Evolutionary conservation across 2,797 vertebrate genomes (phyloP), one percentile per base, ranked within the genome.

Genomic region (Notolabrus celidotus): DNA sequence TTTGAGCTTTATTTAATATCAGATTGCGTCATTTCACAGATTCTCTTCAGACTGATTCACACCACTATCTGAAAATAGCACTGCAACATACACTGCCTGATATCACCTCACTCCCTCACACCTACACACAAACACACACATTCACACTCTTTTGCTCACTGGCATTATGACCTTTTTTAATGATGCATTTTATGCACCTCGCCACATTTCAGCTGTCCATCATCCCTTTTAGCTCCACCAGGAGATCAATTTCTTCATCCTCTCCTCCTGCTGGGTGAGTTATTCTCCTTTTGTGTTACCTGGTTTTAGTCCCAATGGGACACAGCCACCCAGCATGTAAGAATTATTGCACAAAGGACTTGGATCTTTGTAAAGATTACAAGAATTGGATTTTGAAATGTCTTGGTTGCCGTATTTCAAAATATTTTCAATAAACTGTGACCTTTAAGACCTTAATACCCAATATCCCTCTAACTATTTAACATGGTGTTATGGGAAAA

Each of bases 131-230:
- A 4, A 9, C 27, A 52, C 17, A 34, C n/a, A 46, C 43, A 20
- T 19, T 4, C n/a, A 46, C 43, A 20, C 43, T 4, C 22, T 5
- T 11, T 4, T 4, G 5, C 14, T 19, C 29, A 11, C 27, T 43
- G 51, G 36, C 50, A 2, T 34, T 46, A 57, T 23, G 57, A 50
- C 42, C 34, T 4, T 43, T 31, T 31, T 61, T 81, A 70, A 77
- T 33, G 46, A 70, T 23, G 51, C 47, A n/a, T 81, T 76, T 55
- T 17, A 62, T 50, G 34, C 47, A 50, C 58, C 63, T 38, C 15
- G 19, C 11, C 52, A 27, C 56, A 20, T 69, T 36, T 50, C 36
- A 49, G 59, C 50, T 51, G 65, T 59, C 67, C 47, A 8, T 60
- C 67, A 59, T 4, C 39, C 5, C 46, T 36, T 25, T 33, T 15